These are phyloP conservation scores for Apocheima hispidaria DNA, from an alignment of 2,888 invertebrate species.

Conservation along the genomic window DNA sequence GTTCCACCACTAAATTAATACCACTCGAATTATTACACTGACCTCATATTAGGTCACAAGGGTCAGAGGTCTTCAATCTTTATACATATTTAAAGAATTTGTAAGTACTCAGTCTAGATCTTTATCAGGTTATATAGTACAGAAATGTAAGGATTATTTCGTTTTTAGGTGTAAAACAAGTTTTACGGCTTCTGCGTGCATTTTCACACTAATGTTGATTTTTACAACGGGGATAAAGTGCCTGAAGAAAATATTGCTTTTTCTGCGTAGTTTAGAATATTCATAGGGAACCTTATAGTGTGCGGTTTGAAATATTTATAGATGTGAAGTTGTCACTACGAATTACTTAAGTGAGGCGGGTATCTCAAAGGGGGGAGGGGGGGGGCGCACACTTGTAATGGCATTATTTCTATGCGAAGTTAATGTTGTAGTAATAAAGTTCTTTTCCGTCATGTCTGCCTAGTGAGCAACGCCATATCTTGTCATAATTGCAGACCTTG, in stretches of 20 bases:
- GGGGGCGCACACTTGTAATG: too few species aligned
- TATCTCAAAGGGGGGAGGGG: too few species aligned
- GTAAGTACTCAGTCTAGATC: slow-evolving; percentile 10
- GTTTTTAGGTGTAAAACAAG: slow-evolving; percentile 26
- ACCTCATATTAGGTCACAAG: slow-evolving; percentile 30
- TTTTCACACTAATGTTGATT: slow-evolving; percentile 23
- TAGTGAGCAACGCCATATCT: too few species aligned
- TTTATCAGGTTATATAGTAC: slow-evolving; percentile 20
- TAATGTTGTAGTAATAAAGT: too few species aligned
- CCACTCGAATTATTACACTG: slow-evolving; percentile 29
- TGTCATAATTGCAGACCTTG: too few species aligned
- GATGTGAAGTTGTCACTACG: not conserved
- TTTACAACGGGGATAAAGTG: slow-evolving; percentile 32
- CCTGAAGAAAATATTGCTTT: slow-evolving; percentile 9
- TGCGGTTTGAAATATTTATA: slow-evolving; percentile 17
- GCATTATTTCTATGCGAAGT: not conserved
- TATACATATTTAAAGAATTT: slow-evolving; percentile 29
- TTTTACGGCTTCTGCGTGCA: slow-evolving; percentile 27
- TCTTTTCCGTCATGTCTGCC: too few species aligned
- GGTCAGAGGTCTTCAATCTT: slow-evolving; percentile 28
- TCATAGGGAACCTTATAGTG: not conserved
- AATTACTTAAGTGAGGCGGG: too few species aligned
- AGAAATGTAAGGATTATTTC: slow-evolving; percentile 13
- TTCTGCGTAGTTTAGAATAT: slow-evolving; percentile 12
- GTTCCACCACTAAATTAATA: slow-evolving; percentile 29